A percentile compares a stretch with the other conserved stretches of the same genome.
These are phyloP conservation scores for Tetragnatha montana DNA, from an alignment of 2,888 invertebrate genomes.

Conservation along the genomic window DNA sequence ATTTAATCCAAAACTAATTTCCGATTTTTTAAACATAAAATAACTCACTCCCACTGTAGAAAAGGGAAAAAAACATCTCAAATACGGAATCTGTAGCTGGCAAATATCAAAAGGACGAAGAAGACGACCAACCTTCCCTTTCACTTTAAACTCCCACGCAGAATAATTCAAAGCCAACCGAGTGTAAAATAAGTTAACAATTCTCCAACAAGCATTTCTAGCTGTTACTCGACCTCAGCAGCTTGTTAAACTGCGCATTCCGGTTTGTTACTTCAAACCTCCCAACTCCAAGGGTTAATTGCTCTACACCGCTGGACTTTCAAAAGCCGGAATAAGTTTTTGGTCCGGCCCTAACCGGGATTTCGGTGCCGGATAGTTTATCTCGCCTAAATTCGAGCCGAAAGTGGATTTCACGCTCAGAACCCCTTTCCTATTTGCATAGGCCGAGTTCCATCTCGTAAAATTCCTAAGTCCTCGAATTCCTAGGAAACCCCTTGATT, in stretches of 20 bases:
- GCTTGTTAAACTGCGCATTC: background rate
- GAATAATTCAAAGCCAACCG: too few species aligned
- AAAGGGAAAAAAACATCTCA: too few species aligned
- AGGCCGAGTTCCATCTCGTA: conserved; percentile 32
- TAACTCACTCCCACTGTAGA: too few species aligned
- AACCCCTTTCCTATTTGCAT: conserved; percentile 46
- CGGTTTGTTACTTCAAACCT: background rate
- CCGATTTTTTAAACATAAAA: too few species aligned
- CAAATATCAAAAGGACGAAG: too few species aligned
- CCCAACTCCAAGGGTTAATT: background rate
- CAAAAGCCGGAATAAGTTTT: background rate
- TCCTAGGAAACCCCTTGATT: conserved; percentile 58
- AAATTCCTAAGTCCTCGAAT: conserved; percentile 59
- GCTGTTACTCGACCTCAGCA: background rate
- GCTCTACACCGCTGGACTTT: background rate
- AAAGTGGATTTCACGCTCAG: conserved; percentile 47
- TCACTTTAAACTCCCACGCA: too few species aligned
- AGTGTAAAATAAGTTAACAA: background rate
- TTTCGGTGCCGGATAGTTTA: background rate
- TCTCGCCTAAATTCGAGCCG: conserved; percentile 2
- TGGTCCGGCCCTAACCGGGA: background rate
- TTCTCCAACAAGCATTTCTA: background rate
- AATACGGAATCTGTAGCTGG: too few species aligned
- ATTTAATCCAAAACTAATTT: too few species aligned
- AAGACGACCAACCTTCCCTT: too few species aligned